These are phyloP conservation scores for Terrapene triunguis DNA, from an alignment of 2,113 vertebrate species.

Conservation along the genomic window DNA sequence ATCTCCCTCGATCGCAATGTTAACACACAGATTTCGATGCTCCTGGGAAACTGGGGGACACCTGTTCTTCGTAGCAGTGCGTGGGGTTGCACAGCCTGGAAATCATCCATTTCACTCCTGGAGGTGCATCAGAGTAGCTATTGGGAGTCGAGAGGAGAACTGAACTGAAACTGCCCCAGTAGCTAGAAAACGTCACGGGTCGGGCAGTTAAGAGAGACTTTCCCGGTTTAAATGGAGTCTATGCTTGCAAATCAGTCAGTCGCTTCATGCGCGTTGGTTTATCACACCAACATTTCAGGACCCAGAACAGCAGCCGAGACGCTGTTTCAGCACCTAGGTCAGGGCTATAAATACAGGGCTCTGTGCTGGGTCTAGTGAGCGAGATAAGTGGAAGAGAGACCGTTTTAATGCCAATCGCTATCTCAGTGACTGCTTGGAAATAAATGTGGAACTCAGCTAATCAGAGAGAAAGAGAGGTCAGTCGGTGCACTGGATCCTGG, in stretches of 20 bases:
- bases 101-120: background rate
- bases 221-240: background rate
- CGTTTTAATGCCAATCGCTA: too few relatives aligned
- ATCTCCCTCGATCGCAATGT: background rate
- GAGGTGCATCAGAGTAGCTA: background rate
- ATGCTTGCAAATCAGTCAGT: background rate
- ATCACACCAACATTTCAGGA: background rate
- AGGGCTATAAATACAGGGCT: background rate
- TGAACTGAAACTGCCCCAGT: background rate
- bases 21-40: background rate
- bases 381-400: background rate
- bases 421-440: background rate
- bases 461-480: background rate
- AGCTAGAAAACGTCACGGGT: background rate
- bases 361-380: accelerated
- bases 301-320: background rate
- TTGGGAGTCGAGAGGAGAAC: background rate
- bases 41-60: background rate
- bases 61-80: background rate
- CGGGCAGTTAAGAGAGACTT: background rate
- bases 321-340: conserved; percentile 24
- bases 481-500: background rate
- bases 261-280: background rate
- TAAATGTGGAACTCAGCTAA: too few relatives aligned
- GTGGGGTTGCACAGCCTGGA: background rate